Conservation (phyloP, 2,797 vertebrate species). For the Phaenicophaeus curvirostris region DNA sequence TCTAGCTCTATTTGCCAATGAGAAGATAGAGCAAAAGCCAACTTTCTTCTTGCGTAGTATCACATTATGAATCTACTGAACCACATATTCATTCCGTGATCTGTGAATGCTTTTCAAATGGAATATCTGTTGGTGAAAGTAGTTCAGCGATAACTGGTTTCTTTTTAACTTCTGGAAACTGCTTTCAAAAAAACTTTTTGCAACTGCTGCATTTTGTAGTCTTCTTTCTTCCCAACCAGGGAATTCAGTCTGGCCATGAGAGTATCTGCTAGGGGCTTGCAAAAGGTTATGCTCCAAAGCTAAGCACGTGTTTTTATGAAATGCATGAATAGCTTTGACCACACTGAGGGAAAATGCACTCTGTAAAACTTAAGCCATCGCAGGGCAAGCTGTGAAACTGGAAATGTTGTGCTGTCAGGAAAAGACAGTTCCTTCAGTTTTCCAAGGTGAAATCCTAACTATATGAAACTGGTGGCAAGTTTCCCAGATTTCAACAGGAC, state of each 20-base stretch:
- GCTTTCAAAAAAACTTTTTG: background rate
- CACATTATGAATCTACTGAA: background rate
- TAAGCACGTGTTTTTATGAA: slow-evolving; percentile 13
- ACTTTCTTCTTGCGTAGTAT: background rate
- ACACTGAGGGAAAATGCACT: background rate
- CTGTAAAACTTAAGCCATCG: background rate
- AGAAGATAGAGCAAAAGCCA: slow-evolving; percentile 8
- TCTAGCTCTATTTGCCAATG: background rate
- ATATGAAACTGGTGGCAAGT: slow-evolving; percentile 26
- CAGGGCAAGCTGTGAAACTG: background rate
- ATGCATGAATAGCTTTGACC: slow-evolving; percentile 13
- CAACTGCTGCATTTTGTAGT: slow-evolving; percentile 16
- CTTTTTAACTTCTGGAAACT: slow-evolving; percentile 30
- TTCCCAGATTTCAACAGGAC: slow-evolving; percentile 34
- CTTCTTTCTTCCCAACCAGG: background rate
- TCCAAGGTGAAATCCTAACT: slow-evolving; percentile 45
- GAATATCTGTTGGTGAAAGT: background rate
- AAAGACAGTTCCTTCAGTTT: slow-evolving; percentile 3
- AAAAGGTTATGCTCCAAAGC: slow-evolving; percentile 8
- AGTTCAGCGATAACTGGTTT: slow-evolving; percentile 21
- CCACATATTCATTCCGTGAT: background rate
- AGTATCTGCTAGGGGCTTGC: background rate
- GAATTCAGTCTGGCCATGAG: background rate
- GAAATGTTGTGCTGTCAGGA: slow-evolving; percentile 25
- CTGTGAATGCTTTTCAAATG: background rate